phyloP scores from a whole-genome alignment of 1,140 invertebrate species.

The Geopemphigus sp. region DNA sequence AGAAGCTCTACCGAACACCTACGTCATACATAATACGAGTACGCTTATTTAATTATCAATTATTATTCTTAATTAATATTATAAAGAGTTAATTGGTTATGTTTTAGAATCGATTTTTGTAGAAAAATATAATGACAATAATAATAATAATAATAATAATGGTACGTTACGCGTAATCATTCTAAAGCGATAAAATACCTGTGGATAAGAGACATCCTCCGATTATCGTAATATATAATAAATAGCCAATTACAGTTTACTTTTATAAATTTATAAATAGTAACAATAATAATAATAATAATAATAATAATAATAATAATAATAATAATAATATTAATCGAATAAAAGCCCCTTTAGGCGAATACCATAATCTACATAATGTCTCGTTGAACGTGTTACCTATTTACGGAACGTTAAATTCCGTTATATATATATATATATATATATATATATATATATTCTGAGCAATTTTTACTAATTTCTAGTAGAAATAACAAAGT shows the following conservation, averaged over 20 bases:
- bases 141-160: too few species aligned
- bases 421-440: too few species aligned
- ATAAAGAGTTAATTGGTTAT: constrained; percentile 35
- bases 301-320: constrained; percentile 41
- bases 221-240: background rate
- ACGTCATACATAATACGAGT: background rate
- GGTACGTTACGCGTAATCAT: constrained; percentile 36
- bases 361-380: constrained; percentile 31
- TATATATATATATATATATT: too few species aligned
- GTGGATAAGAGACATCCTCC: constrained; percentile 6
- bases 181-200: constrained; percentile 46
- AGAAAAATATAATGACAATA: constrained; percentile 47
- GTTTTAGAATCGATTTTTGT: constrained; percentile 41
- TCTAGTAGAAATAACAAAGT: constrained; percentile 42
- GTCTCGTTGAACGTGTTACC: constrained; percentile 20
- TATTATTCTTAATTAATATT: constrained; percentile 13
- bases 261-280: constrained; percentile 42
- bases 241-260: constrained; percentile 5
- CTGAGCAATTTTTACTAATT: constrained; percentile 48
- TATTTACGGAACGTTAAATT: constrained; percentile 21
- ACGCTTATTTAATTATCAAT: constrained; percentile 35
- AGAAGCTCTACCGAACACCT: constrained; percentile 29
- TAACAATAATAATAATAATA: constrained; percentile 43
- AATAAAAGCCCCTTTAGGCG: constrained; percentile 34
- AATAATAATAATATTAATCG: constrained; percentile 35